A percentile compares a stretch with the other conserved stretches of the same genome.
Evolutionary conservation across 2,888 invertebrate genomes (phyloP).

Genomic region (Drosophila mercatorum): DNA sequence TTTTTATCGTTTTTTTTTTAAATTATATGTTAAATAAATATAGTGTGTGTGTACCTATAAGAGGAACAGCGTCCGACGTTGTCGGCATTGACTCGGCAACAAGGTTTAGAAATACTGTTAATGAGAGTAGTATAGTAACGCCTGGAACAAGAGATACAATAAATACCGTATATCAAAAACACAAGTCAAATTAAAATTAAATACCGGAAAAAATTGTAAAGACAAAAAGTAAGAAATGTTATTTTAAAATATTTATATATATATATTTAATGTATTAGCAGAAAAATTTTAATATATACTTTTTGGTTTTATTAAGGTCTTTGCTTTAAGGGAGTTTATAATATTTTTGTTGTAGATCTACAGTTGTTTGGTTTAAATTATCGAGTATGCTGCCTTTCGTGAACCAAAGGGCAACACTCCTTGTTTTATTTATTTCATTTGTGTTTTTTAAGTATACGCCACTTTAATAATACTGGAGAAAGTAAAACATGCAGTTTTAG

Average conservation of each 20-base stretch:
- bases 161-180: conserved; percentile 71
- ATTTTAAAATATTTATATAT: conserved; percentile 37
- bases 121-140: conserved; percentile 97
- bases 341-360: conserved; percentile 31
- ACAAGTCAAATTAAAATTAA: conserved; percentile 73
- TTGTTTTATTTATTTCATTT: conserved; percentile 13
- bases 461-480: conserved; percentile 53
- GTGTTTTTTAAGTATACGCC: conserved; percentile 27
- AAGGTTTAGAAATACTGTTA: conserved; percentile 99
- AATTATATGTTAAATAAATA: conserved; percentile 51
- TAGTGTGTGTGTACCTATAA: conserved; percentile 88
- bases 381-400: conserved; percentile 43
- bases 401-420: conserved; percentile 39
- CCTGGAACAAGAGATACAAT: conserved; percentile 88
- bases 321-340: conserved; percentile 30
- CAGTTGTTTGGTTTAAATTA: conserved; percentile 35
- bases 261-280: conserved; percentile 20
- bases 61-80: conserved; percentile 92
- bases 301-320: conserved; percentile 31
- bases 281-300: conserved; percentile 29
- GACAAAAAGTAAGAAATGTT: conserved; percentile 60
- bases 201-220: conserved; percentile 64
- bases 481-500: conserved; percentile 66
- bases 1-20: conserved; percentile 10
- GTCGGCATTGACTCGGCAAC: conserved; percentile 98